These are phyloP conservation scores for Catharus minimus DNA, from an alignment of 2,113 vertebrate species.

Conservation along the genomic window DNA sequence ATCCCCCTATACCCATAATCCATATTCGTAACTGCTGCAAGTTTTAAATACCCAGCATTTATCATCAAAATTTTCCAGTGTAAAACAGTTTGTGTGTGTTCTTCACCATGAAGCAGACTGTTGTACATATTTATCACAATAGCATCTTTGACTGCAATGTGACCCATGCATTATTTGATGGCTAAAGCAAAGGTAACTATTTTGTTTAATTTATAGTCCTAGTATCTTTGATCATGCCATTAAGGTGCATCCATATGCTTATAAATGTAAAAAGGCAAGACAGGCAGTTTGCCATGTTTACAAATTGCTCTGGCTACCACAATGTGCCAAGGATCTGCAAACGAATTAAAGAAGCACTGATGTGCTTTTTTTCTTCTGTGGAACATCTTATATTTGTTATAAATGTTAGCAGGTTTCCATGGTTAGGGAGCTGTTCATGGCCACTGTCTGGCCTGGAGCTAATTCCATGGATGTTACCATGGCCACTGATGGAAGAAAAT, in stretches of 20 bases:
- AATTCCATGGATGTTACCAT: slow-evolving; percentile 68
- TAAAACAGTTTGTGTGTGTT: background rate
- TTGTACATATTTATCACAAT: background rate
- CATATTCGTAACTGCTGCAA: background rate
- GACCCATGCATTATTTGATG: background rate
- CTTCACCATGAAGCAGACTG: background rate
- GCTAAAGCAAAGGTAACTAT: background rate
- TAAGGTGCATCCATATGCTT: background rate
- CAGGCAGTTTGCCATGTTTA: background rate
- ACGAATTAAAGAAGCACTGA: background rate
- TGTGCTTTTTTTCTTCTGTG: slow-evolving; percentile 4
- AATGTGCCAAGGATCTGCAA: background rate
- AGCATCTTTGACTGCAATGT: background rate
- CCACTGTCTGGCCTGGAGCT: slow-evolving; percentile 31
- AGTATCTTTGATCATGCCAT: background rate
- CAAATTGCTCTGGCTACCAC: slow-evolving; percentile 17
- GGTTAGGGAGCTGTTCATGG: slow-evolving; percentile 22
- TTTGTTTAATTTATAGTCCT: background rate
- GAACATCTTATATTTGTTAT: background rate
- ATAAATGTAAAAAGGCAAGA: slow-evolving; percentile 7
- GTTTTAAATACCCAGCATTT: background rate
- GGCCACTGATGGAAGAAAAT: slow-evolving; percentile 67
- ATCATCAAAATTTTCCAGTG: background rate
- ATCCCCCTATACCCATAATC: background rate
- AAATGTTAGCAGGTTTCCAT: slow-evolving; percentile 33